Base-by-base conservation (phyloP, 1,140 invertebrate genomes). In the Paracyclopina nana region DNA sequence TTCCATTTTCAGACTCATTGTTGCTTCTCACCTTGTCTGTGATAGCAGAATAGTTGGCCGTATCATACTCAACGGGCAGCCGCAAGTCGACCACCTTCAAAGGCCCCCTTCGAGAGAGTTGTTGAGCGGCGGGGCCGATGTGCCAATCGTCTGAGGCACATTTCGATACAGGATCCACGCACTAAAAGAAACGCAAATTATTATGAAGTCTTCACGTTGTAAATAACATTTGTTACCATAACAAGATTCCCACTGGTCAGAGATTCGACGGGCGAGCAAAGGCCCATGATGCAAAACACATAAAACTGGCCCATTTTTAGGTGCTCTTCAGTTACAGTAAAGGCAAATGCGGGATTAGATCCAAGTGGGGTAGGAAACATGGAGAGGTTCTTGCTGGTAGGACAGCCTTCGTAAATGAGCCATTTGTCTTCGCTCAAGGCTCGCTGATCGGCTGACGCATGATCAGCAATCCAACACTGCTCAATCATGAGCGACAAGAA, bases 371-470 rank as follows among this genome's bases (percentile, higher is more conserved):
- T 41, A 11, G 25, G 16, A 2, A 16, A 20, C 22, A 41, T 29
- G 14, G 48, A 43, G 16, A 50, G 16, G 14, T 50, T 41, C 20
- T 28, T 28, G 20, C n/a, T 16, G n/a, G 43, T n/a, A 8, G 48
- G 48, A 14, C 48, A 50, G 11, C 48, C 48, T 14, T 38, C 45
- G 29, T 18, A 42, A 22, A 50, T 41, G 12, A 50, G 29, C 48
- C 20, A 16, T 20, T 30, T 28, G 20, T 50, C 48, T 11, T 38
- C 20, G 14, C 12, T 8, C 11, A 38, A 12, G 31, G 28, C 2
- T 28, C 2, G 25, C 16, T 18, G 22, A 42, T 38, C 29, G 14
- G 25, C 22, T 6, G 14, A 3, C n/a, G 48, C 16, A 41, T 41
- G 14, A 38, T 24, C 25, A 16, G 48, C 14, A 11, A 50, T 14